phyloP scores from a whole-genome alignment of 2,888 invertebrate species.

The Augiades crinisus region DNA sequence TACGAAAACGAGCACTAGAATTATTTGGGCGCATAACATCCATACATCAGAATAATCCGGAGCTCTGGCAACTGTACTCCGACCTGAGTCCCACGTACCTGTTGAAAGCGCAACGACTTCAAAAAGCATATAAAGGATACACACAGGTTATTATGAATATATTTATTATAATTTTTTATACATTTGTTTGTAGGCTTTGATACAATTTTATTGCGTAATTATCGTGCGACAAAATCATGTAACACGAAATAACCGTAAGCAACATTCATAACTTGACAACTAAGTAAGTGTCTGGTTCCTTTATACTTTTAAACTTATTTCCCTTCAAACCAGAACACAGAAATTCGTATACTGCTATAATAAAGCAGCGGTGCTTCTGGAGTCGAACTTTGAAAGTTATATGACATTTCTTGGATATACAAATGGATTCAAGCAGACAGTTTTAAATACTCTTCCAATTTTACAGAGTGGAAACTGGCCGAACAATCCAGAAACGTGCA shows the following conservation, averaged over 20 bases:
- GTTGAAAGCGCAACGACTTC: constrained; percentile 85
- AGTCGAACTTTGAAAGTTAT: too few species aligned
- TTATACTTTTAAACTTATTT: too few species aligned
- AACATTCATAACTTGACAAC: too few species aligned
- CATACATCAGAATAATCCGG: constrained; percentile 84
- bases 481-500: constrained; percentile 79
- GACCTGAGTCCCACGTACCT: constrained; percentile 83
- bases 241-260: too few species aligned
- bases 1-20: constrained; percentile 82
- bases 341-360: too few species aligned
- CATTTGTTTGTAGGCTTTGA: not conserved
- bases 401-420: too few species aligned
- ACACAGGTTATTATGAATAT: constrained; percentile 77
- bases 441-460: not conserved
- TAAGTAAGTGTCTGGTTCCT: too few species aligned
- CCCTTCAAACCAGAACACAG: too few species aligned
- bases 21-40: constrained; percentile 88
- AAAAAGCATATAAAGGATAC: constrained; percentile 88
- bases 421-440: too few species aligned
- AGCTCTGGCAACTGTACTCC: constrained; percentile 92
- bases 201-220: not conserved
- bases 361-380: too few species aligned
- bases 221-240: too few species aligned
- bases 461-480: constrained; percentile 76
- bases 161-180: not conserved